Evolutionary conservation across 2,888 invertebrate genomes (phyloP).

Genomic region (Chironomus riparius): DNA sequence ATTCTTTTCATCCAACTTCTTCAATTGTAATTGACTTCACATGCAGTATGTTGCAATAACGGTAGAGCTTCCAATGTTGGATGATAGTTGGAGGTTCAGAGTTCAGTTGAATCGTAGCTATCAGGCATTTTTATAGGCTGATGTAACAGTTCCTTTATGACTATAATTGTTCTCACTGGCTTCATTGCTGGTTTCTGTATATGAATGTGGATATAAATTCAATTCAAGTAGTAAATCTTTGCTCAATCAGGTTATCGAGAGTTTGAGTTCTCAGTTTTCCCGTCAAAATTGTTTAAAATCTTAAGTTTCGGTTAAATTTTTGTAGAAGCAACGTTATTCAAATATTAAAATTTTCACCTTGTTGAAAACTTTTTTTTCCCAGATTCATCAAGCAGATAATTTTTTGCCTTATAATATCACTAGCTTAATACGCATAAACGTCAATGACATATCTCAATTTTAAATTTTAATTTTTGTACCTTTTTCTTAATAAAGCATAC

Average conservation of each 20-base stretch:
- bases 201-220: too few relatives aligned
- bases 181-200: background rate
- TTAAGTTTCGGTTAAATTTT: too few relatives aligned
- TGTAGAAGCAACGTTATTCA: too few relatives aligned
- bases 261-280: too few relatives aligned
- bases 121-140: background rate
- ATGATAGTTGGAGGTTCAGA: background rate
- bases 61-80: background rate
- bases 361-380: too few relatives aligned
- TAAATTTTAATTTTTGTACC: background rate
- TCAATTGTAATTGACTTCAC: background rate
- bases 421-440: background rate
- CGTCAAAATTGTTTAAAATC: too few relatives aligned
- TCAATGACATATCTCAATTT: background rate
- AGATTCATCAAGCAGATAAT: too few relatives aligned
- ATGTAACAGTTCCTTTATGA: background rate
- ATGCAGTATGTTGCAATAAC: background rate
- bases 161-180: background rate
- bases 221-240: too few relatives aligned
- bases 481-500: too few relatives aligned
- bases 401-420: too few relatives aligned
- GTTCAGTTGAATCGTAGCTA: background rate
- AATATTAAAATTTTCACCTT: too few relatives aligned
- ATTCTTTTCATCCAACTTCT: background rate
- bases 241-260: too few relatives aligned